A percentile compares a stretch with the other conserved stretches of the same genome.
phyloP scores from a whole-genome alignment of 2,888 invertebrate species.

The Ochropleura plecta region DNA sequence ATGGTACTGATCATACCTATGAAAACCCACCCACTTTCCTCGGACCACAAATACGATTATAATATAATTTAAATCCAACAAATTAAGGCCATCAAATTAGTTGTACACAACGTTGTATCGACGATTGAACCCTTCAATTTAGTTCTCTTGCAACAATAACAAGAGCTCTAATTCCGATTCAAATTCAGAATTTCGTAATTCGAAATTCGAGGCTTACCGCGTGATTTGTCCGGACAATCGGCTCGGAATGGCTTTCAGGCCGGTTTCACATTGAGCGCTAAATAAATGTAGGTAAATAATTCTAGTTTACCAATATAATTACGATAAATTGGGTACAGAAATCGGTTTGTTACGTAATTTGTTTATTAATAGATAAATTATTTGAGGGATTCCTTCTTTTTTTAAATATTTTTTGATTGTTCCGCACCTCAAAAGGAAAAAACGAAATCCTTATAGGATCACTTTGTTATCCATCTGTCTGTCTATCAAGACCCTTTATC shows the following conservation, averaged over 20 bases:
- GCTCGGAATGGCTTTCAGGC: slow-evolving; percentile 54
- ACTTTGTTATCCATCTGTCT: too few relatives aligned
- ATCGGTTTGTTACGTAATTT: neutral
- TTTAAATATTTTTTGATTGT: neutral
- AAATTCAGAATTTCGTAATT: slow-evolving; percentile 63
- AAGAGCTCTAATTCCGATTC: slow-evolving; percentile 55
- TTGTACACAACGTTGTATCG: slow-evolving; percentile 5
- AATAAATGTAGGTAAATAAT: slow-evolving; percentile 25
- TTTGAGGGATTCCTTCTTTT: neutral
- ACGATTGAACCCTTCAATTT: slow-evolving; percentile 27
- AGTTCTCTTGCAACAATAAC: slow-evolving; percentile 46
- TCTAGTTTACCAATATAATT: slow-evolving; percentile 8
- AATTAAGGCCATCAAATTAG: slow-evolving; percentile 9
- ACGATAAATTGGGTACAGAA: neutral
- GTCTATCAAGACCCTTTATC: too few relatives aligned
- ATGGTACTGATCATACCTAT: too few relatives aligned
- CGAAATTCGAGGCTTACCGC: slow-evolving; percentile 63
- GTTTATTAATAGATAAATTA: neutral
- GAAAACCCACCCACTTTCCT: too few relatives aligned
- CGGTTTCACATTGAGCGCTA: slow-evolving; percentile 19
- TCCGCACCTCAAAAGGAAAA: too few relatives aligned
- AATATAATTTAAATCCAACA: slow-evolving; percentile 11
- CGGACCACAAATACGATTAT: too few relatives aligned
- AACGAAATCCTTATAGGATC: too few relatives aligned
- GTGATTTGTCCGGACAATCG: slow-evolving; percentile 64